A percentile compares a stretch with the other conserved stretches of the same genome.
These are phyloP conservation scores for Vimba vimba DNA, from an alignment of 2,113 vertebrate genomes.

Conservation along the genomic window DNA sequence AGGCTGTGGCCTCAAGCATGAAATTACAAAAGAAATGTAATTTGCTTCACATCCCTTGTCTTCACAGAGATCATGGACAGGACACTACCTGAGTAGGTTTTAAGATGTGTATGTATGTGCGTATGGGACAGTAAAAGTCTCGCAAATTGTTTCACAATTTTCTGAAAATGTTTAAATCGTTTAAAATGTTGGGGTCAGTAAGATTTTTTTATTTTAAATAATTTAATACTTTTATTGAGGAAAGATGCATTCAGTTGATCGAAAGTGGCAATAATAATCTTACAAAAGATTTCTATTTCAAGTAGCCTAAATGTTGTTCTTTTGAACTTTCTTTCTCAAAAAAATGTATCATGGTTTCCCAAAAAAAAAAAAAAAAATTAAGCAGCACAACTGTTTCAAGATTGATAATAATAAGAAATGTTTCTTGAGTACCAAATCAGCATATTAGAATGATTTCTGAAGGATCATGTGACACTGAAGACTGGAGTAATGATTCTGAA, in stretches of 20 bases:
- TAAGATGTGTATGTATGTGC: constrained; percentile 44
- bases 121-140: background rate
- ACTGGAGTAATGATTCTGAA: background rate
- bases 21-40: constrained; percentile 85
- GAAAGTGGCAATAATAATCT: background rate
- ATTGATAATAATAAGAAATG: background rate
- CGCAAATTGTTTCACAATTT: background rate
- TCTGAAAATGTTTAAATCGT: background rate
- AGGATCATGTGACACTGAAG: background rate
- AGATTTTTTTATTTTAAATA: background rate
- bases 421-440: background rate
- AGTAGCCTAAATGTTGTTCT: background rate
- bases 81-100: constrained; percentile 66
- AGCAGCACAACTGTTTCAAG: background rate
- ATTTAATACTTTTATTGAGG: background rate
- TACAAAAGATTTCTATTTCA: background rate
- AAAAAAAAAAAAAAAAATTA: background rate
- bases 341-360: too few relatives aligned
- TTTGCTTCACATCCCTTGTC: constrained; percentile 80
- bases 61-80: constrained; percentile 78
- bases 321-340: too few relatives aligned
- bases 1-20: constrained; percentile 77
- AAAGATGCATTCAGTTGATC: background rate
- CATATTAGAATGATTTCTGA: background rate
- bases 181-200: background rate